A percentile compares a stretch with the other conserved stretches of the same genome.
phyloP scores from a whole-genome alignment of 2,797 vertebrate genomes.

The Aselliscus stoliczkanus region DNA sequence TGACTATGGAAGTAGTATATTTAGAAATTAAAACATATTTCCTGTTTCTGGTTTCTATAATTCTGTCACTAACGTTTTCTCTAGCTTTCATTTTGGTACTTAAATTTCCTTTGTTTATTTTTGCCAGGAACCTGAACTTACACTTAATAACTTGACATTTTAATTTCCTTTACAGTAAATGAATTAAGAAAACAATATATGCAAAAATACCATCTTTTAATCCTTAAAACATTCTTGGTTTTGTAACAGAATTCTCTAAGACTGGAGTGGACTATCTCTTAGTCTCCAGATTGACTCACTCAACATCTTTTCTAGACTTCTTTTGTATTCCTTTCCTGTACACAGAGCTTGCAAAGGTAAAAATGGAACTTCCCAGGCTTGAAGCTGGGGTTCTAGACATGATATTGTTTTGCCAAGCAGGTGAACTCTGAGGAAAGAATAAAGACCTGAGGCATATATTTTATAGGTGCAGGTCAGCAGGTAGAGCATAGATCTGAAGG shows the following conservation, averaged over 20 bases:
- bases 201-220: not conserved
- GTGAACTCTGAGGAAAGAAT: not conserved
- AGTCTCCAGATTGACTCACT: not conserved
- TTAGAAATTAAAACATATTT: not conserved
- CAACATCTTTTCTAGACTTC: not conserved
- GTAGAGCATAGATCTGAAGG: not conserved
- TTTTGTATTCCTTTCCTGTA: not conserved
- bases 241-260: not conserved
- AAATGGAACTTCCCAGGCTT: not conserved
- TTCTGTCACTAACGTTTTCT: not conserved
- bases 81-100: not conserved
- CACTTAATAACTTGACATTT: slow-evolving; percentile 5
- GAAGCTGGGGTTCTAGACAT: not conserved
- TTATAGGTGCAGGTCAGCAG: not conserved
- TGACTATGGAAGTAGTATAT: not conserved
- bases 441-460: not conserved
- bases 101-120: not conserved
- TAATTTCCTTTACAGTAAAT: not conserved
- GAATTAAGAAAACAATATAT: not conserved
- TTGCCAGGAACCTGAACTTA: not conserved
- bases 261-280: not conserved
- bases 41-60: not conserved
- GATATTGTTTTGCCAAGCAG: not conserved
- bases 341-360: not conserved
- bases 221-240: not conserved